phyloP scores from a whole-genome alignment of 2,113 vertebrate genomes.

The Mandrillus leucophaeus region DNA sequence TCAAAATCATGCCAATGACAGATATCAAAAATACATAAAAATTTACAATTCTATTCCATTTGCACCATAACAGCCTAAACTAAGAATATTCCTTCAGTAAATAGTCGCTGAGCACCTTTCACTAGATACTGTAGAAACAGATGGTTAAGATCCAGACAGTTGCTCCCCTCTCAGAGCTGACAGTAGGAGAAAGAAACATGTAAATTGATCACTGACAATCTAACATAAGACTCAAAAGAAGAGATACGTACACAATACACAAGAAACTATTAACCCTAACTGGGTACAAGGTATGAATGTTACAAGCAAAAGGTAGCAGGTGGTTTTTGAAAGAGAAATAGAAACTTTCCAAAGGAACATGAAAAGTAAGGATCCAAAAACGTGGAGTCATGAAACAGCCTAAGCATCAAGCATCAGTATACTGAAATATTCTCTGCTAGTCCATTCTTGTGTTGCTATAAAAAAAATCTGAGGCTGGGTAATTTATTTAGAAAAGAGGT shows the following conservation, averaged over 20 bases:
- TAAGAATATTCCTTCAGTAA: constrained; percentile 37
- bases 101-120: background rate
- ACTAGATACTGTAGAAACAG: background rate
- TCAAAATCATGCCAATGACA: constrained; percentile 9
- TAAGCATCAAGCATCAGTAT: background rate
- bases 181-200: background rate
- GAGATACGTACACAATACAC: background rate
- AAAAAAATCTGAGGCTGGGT: too few species aligned
- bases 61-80: constrained; percentile 16
- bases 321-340: constrained; percentile 13
- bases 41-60: constrained; percentile 7
- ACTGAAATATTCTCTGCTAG: background rate
- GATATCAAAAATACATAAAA: constrained; percentile 50
- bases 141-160: constrained; percentile 14
- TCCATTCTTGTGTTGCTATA: too few species aligned
- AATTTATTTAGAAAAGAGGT: too few species aligned
- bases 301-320: constrained; percentile 5
- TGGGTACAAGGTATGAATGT: background rate
- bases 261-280: constrained; percentile 42
- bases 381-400: background rate
- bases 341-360: constrained; percentile 30
- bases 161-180: background rate
- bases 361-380: background rate
- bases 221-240: constrained; percentile 14
- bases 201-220: constrained; percentile 14